Conservation (phyloP, 1,140 invertebrate genomes). For the Mercenaria mercenaria region DNA sequence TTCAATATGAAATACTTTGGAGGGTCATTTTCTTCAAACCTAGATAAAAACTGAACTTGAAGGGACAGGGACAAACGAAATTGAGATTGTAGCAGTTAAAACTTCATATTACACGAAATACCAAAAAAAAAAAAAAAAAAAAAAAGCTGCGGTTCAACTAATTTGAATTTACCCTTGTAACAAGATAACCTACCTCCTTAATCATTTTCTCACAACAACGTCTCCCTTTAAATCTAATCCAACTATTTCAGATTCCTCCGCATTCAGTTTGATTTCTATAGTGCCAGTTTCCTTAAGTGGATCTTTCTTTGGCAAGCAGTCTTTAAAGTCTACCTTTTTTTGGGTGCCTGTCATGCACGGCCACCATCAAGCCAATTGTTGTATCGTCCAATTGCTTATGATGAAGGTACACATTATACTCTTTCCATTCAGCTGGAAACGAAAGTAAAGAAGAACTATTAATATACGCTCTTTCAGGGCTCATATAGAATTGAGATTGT, state of each 20-base stretch:
- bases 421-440: neutral
- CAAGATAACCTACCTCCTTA: too few relatives aligned
- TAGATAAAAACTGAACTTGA: too few relatives aligned
- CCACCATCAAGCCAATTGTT: slow-evolving; percentile 23
- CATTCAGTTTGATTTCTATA: slow-evolving; percentile 18
- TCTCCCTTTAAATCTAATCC: slow-evolving; percentile 38
- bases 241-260: neutral
- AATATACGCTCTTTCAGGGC: neutral
- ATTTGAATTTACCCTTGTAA: too few relatives aligned
- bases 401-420: slow-evolving; percentile 10
- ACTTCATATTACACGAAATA: too few relatives aligned
- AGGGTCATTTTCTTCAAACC: too few relatives aligned
- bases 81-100: too few relatives aligned
- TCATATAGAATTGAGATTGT: neutral
- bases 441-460: too few relatives aligned
- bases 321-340: slow-evolving; percentile 28
- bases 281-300: slow-evolving; percentile 3
- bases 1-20: too few relatives aligned
- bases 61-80: too few relatives aligned
- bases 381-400: neutral
- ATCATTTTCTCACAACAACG: slow-evolving; percentile 7
- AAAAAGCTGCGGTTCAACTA: too few relatives aligned
- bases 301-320: slow-evolving; percentile 10
- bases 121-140: too few relatives aligned
- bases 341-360: neutral